Percentiles rank a stretch among this genome's conserved stretches.
Conservation (phyloP, 2,797 vertebrate genomes). For the Pipistrellus pygmaeus region DNA sequence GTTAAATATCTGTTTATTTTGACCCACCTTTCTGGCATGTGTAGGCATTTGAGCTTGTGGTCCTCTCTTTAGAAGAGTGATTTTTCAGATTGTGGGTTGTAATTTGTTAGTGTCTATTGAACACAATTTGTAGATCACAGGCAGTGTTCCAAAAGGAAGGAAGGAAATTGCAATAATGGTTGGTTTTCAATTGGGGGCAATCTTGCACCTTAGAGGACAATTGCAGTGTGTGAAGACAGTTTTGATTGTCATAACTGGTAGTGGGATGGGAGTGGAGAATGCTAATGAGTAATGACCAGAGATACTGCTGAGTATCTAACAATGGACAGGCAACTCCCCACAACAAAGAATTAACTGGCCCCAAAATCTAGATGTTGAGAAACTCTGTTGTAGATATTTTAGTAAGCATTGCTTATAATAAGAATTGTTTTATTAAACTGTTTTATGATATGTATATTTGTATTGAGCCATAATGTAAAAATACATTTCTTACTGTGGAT, state of each 20-base stretch:
- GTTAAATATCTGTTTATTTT: constrained; percentile 37
- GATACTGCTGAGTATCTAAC: neutral
- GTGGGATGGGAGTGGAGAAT: neutral
- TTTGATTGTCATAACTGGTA: neutral
- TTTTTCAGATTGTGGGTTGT: constrained; percentile 39
- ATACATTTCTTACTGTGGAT: neutral
- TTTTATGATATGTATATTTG: neutral
- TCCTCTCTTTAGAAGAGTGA: constrained; percentile 40
- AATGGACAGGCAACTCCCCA: neutral
- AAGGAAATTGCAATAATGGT: neutral
- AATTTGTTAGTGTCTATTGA: neutral
- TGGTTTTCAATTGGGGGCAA: neutral
- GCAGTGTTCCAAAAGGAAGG: neutral
- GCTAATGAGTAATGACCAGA: neutral
- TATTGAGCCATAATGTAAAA: constrained; percentile 38
- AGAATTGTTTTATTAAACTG: neutral
- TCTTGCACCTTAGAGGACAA: neutral
- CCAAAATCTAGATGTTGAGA: constrained; percentile 1
- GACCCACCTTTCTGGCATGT: neutral
- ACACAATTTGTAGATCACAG: neutral
- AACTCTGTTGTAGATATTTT: neutral
- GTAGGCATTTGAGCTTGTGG: neutral
- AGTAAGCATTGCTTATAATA: neutral
- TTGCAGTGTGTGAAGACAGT: neutral
- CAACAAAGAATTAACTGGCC: neutral